Percentiles rank a stretch among this genome's conserved stretches.
Evolutionary conservation across 2,797 vertebrate genomes (phyloP).

Genomic region (Vultur gryphus): DNA sequence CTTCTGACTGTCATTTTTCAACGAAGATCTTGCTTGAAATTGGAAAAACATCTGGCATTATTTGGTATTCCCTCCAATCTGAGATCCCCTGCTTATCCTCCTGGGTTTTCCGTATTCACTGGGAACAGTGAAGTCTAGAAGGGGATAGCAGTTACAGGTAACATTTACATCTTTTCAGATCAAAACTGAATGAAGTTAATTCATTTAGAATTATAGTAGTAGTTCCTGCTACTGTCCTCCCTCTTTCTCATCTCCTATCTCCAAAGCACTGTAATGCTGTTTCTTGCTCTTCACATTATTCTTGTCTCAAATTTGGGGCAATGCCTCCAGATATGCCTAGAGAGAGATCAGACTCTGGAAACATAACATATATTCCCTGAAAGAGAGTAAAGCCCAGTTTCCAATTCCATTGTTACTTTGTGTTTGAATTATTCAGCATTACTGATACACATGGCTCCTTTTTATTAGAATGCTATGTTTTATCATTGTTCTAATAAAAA

Average conservation of each 20-base stretch:
- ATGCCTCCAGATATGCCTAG: background rate
- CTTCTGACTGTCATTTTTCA: background rate
- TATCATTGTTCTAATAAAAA: constrained; percentile 24
- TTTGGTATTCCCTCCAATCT: background rate
- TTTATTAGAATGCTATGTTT: background rate
- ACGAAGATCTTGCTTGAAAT: background rate
- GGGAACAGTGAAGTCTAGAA: background rate
- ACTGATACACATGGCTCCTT: background rate
- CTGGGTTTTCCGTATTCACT: background rate
- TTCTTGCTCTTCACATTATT: background rate
- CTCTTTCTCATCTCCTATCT: background rate
- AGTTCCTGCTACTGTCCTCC: background rate
- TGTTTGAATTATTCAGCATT: constrained; percentile 10
- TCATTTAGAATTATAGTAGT: background rate
- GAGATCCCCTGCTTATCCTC: background rate
- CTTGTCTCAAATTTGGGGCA: background rate
- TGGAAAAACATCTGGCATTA: background rate
- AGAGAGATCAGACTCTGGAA: background rate
- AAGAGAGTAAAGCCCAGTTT: background rate
- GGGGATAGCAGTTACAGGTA: background rate
- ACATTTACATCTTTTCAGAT: background rate
- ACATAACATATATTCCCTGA: background rate
- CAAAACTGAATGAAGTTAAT: background rate
- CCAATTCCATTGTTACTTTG: background rate
- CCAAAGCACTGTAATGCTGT: background rate